Conservation (phyloP, 2,888 invertebrate species). For the Sinodicranocentrus sp. region DNA sequence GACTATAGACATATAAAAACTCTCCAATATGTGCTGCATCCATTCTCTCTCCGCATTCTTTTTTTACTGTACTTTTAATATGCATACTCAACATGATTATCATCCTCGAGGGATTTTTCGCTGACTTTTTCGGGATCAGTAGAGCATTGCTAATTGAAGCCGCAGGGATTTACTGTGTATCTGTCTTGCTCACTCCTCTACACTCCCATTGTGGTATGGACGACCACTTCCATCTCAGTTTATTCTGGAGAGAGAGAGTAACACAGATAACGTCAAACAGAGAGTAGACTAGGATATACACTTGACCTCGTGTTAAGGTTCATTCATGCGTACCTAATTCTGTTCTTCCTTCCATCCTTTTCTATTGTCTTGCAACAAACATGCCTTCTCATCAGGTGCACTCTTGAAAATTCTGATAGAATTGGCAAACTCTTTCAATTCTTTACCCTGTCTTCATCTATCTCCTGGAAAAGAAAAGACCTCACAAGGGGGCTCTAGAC, state of each 20-base stretch:
- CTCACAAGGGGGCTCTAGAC: constrained; percentile 53
- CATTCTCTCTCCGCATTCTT: not conserved
- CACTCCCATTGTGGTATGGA: too few species aligned
- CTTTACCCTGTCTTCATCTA: constrained; percentile 6
- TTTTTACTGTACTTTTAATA: too few species aligned
- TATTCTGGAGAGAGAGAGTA: not conserved
- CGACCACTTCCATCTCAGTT: too few species aligned
- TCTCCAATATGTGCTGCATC: not conserved
- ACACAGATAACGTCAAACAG: constrained; percentile 37
- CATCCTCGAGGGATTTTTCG: constrained; percentile 34
- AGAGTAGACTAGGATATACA: constrained; percentile 28
- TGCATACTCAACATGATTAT: constrained; percentile 15
- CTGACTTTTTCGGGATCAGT: constrained; percentile 23
- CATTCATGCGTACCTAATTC: constrained; percentile 49
- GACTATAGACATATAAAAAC: not conserved
- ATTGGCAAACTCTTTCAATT: constrained; percentile 48
- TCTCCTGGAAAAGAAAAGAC: constrained; percentile 32
- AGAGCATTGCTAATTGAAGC: constrained; percentile 55
- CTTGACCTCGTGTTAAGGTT: constrained; percentile 61
- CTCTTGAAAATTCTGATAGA: constrained; percentile 48
- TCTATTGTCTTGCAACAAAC: constrained; percentile 46
- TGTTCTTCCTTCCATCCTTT: constrained; percentile 40
- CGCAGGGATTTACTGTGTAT: constrained; percentile 20
- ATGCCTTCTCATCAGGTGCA: constrained; percentile 25
- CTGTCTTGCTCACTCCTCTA: too few species aligned